Base-by-base conservation (phyloP, 2,888 invertebrate species). In the Lepidochrysops patricia region DNA sequence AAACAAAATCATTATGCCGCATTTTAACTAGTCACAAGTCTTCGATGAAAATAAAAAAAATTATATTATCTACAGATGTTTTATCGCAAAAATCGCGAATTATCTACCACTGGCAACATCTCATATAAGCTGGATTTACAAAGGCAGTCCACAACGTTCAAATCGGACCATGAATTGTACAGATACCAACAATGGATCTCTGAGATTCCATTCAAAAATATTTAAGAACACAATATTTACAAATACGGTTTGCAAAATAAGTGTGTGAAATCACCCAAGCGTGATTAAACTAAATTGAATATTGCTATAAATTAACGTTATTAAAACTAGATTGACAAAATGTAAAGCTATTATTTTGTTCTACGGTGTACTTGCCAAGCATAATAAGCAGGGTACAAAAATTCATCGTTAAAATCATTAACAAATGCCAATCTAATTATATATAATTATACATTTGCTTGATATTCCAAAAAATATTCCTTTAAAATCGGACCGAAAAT, bases 81-180 rank as follows among this genome's bases (percentile, higher is more conserved):
- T 50, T 2, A 50, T 26, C n/a, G 2, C 13, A 4, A n/a, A 26
- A 13, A 26, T 26, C 4, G 6, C 6, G 4, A 50, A 26, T 26
- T 25, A n/a, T 25, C 25, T 25, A n/a, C 25, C 12, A 5, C 25
- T 12, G 25, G 25, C 25, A 26, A 50, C 26, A 50, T n/a, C 50
- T 13, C 13, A 2, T 26, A 26, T 50, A 50, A 50, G 50, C 50
- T 50, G 50, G 26, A 50, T 50, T 50, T 50, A 50, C 26, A 50
- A 26, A 50, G n/a, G 26, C 50, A 6, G 50, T 26, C 50, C 25
- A 23, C 43, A 43, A 43, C 23, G 7, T 43, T 19, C n/a, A n/a
- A 26, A 26, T 26, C 26, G n/a, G 13, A 50, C 25, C 13, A 50
- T 13, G 26, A 50, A 50, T 13, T 13, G 6, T 26, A 26, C 25